Conservation (phyloP, 2,888 invertebrate species). For the Pammene aurita region DNA sequence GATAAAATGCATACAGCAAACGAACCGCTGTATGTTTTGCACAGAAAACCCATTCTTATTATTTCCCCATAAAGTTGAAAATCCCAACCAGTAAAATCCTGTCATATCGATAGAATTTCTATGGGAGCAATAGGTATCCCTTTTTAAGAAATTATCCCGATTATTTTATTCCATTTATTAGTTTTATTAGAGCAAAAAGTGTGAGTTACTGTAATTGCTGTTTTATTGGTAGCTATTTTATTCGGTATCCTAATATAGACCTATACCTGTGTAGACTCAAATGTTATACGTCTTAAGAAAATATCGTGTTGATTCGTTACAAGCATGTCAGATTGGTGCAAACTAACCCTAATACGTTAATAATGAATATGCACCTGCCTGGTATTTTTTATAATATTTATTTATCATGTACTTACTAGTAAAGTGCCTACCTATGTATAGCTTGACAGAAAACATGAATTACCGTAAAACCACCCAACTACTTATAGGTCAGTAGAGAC, state of each 20-base stretch:
- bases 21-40: not conserved
- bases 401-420: too few species aligned
- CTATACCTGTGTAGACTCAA: not conserved
- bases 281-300: not conserved
- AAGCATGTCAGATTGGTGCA: not conserved
- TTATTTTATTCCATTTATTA: constrained; percentile 28
- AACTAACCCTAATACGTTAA: too few species aligned
- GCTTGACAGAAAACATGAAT: too few species aligned
- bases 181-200: constrained; percentile 35
- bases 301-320: not conserved
- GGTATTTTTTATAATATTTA: too few species aligned
- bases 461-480: too few species aligned
- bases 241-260: constrained; percentile 5
- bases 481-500: too few species aligned
- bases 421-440: too few species aligned
- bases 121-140: constrained; percentile 22
- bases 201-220: constrained; percentile 29
- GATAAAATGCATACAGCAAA: constrained; percentile 38
- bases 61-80: not conserved
- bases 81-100: not conserved
- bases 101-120: constrained; percentile 12
- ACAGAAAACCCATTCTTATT: not conserved
- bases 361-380: too few species aligned
- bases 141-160: constrained; percentile 15
- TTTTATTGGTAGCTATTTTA: constrained; percentile 26